These are phyloP conservation scores for Thereva unica DNA, from an alignment of 2,888 invertebrate genomes.

Conservation along the genomic window DNA sequence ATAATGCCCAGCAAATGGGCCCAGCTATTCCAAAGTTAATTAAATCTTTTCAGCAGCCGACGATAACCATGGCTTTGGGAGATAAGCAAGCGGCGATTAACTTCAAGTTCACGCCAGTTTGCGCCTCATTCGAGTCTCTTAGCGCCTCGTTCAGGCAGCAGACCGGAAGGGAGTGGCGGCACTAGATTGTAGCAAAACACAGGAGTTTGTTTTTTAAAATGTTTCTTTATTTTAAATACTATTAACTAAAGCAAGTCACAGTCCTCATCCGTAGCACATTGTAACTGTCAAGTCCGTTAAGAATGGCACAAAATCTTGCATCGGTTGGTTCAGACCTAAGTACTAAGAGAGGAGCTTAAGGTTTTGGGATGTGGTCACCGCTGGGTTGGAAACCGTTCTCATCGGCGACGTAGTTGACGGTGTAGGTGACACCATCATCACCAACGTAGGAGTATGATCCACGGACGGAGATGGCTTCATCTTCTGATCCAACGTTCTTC, in stretches of 20 bases:
- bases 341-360: slow-evolving; percentile 42
- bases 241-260: slow-evolving; percentile 34
- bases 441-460: slow-evolving; percentile 63
- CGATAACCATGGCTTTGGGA: no score
- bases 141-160: background rate
- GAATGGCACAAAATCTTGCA: slow-evolving; percentile 24
- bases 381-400: slow-evolving; percentile 59
- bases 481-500: slow-evolving; percentile 61
- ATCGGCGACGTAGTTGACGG: slow-evolving; percentile 60
- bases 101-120: no score
- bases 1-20: no score
- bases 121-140: no score
- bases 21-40: no score
- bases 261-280: slow-evolving; percentile 28
- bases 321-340: slow-evolving; percentile 11
- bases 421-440: slow-evolving; percentile 64
- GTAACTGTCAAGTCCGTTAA: slow-evolving; percentile 21
- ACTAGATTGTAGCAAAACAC: background rate
- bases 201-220: slow-evolving; percentile 15
- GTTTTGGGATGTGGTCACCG: slow-evolving; percentile 60
- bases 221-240: slow-evolving; percentile 28
- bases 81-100: no score
- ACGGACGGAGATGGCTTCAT: slow-evolving; percentile 60
- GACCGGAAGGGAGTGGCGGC: background rate
- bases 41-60: no score